Evolutionary conservation across 2,888 invertebrate genomes (phyloP).

Genomic region (Drosophila colorata): DNA sequence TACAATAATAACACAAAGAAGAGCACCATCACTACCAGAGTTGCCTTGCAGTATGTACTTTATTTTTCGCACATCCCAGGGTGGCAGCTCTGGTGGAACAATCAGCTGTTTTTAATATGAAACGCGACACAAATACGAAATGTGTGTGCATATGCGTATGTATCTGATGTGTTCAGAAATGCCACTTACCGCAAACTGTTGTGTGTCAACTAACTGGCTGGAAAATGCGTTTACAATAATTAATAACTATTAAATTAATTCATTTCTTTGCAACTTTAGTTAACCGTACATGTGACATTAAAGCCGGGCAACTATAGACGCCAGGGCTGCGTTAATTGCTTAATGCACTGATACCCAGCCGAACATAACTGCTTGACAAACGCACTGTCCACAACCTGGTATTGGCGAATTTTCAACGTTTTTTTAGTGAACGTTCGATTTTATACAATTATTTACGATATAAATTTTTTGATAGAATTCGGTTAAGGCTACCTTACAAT

Average conservation of each 20-base stretch:
- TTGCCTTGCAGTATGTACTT: slow-evolving; percentile 20
- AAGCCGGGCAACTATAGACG: slow-evolving; percentile 41
- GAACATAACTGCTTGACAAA: not conserved
- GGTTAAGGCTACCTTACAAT: no score
- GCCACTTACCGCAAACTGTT: slow-evolving; percentile 33
- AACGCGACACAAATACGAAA: slow-evolving; percentile 17
- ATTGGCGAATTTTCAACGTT: not conserved
- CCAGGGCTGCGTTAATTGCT: slow-evolving; percentile 24
- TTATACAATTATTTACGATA: no score
- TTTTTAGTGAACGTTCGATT: no score
- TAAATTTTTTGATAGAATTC: no score
- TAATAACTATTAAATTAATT: slow-evolving; percentile 3
- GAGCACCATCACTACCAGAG: slow-evolving; percentile 57
- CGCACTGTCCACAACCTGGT: not conserved
- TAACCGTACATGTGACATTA: slow-evolving; percentile 24
- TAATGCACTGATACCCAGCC: not conserved
- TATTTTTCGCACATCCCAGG: not conserved
- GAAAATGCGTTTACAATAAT: not conserved
- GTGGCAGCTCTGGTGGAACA: slow-evolving; percentile 33
- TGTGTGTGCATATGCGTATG: not conserved
- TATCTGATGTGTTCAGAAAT: not conserved
- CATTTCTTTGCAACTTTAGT: not conserved
- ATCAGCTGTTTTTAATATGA: slow-evolving; percentile 45
- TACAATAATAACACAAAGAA: slow-evolving; percentile 68
- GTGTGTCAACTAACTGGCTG: not conserved